A percentile compares a stretch with the other conserved stretches of the same genome.
Conservation (phyloP, 1,140 invertebrate genomes). For the Dendroctonus valens region DNA sequence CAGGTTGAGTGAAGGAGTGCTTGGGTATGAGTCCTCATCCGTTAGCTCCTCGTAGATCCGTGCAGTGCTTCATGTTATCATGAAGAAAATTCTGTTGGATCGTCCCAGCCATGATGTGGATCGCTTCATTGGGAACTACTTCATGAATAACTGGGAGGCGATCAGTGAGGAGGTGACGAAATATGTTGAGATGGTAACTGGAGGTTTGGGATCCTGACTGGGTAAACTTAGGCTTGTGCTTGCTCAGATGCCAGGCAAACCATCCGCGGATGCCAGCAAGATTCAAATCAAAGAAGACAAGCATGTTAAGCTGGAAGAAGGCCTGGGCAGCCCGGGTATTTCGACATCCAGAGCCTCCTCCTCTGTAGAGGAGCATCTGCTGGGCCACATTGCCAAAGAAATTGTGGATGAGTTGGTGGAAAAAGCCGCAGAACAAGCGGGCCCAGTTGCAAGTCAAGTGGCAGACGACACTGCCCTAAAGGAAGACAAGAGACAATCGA, state of each 20-base stretch:
- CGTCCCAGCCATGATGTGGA: slow-evolving; percentile 20
- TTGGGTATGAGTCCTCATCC: neutral
- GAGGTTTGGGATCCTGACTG: neutral
- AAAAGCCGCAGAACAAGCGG: neutral
- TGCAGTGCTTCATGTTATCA: slow-evolving; percentile 22
- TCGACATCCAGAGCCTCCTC: neutral
- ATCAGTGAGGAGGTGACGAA: slow-evolving; percentile 12
- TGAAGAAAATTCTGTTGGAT: slow-evolving; percentile 14
- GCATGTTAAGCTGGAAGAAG: slow-evolving; percentile 8
- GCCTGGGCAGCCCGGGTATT: neutral
- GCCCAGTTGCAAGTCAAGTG: neutral
- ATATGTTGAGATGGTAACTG: slow-evolving; percentile 16
- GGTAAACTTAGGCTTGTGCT: neutral
- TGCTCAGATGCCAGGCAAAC: neutral
- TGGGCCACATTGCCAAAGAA: slow-evolving; percentile 4
- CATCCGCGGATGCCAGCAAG: neutral
- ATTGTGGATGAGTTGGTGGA: slow-evolving; percentile 6
- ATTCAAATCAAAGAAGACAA: neutral
- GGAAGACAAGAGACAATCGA: neutral
- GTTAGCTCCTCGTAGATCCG: slow-evolving; percentile 11
- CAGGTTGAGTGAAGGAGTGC: neutral
- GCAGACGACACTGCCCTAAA: neutral
- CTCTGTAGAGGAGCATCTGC: neutral
- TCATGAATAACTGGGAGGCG: slow-evolving; percentile 6
- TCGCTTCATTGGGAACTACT: slow-evolving; percentile 17